phyloP scores from a whole-genome alignment of 2,888 invertebrate species.

The Tipula lateralis region DNA sequence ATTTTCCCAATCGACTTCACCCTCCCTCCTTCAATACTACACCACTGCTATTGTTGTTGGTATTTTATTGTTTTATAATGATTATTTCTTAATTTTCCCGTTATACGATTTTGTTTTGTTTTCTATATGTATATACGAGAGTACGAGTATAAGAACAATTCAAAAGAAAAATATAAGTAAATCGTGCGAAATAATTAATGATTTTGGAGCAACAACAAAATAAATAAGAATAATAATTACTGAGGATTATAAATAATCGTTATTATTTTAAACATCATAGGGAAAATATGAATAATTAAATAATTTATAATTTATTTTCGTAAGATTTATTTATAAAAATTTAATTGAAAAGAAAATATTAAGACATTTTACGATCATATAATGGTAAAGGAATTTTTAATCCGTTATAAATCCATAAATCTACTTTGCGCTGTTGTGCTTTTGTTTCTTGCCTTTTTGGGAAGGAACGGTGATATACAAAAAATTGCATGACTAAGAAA shows the following conservation, averaged over 20 bases:
- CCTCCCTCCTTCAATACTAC: not conserved
- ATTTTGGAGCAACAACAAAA: not conserved
- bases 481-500: not conserved
- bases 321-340: not conserved
- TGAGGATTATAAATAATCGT: not conserved
- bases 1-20: not conserved
- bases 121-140: not conserved
- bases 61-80: not conserved
- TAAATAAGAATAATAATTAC: not conserved
- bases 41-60: not conserved
- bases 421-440: not conserved
- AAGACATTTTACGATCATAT: not conserved
- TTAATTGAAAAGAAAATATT: not conserved
- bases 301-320: not conserved
- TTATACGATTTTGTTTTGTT: not conserved
- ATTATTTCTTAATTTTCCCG: not conserved
- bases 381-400: not conserved
- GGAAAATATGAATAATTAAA: not conserved
- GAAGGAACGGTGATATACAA: not conserved
- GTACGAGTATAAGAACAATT: not conserved
- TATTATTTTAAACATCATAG: not conserved
- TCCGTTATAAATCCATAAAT: not conserved
- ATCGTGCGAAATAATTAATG: slow-evolving; percentile 19
- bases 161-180: not conserved
- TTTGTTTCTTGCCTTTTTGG: not conserved